Base-by-base conservation (phyloP, 2,888 invertebrate species). In the Hoplodrina ambigua region DNA sequence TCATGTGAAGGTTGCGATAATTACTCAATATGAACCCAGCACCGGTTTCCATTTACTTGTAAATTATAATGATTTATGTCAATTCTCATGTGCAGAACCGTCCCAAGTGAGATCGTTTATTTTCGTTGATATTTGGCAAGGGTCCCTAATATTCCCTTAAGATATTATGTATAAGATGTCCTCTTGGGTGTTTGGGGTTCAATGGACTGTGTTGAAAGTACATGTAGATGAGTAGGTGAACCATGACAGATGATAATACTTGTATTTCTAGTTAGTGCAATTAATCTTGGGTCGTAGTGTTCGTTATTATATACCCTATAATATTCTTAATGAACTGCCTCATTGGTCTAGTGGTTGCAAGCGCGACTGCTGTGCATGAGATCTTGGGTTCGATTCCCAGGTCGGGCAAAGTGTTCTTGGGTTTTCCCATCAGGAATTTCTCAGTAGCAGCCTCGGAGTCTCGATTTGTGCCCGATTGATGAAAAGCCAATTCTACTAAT, bases 41-140 rank as follows among this genome's bases (percentile, higher is more conserved):
- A 49, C 37, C 53, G 56, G 64, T 56, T 62, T 61, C 57, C 54
- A 72, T 20, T 72, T 65, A 61, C 66, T 58, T 7, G 11, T 41
- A 46, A n/a, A 15, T 33, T 8, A n/a, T 33, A n/a, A 20, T 58
- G 57, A 78, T 72, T 78, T 52, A 78, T 52, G 13, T 25, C 10
- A 30, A 59, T 53, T 19, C 4, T 52, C 11, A 46, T 64, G 25
- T 52, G 64, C 37, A 37, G 44, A 58, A 59, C 25, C 58, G 25
- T 33, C 58, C 50, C 54, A 15, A 13, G 50, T 25, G 72, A 50
- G n/a, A 46, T 75, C 33, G 46, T 62, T 61, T 61, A 71, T 78
- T 53, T 69, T 20, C 7, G 41, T 10, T n/a, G 10, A 55, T 66
- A 72, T 75, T 58, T 52, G 17, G 57, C n/a, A 52, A 37, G 25